Evolutionary conservation across 2,113 vertebrate genomes (phyloP).

Genomic region (Siphamia tubifer): DNA sequence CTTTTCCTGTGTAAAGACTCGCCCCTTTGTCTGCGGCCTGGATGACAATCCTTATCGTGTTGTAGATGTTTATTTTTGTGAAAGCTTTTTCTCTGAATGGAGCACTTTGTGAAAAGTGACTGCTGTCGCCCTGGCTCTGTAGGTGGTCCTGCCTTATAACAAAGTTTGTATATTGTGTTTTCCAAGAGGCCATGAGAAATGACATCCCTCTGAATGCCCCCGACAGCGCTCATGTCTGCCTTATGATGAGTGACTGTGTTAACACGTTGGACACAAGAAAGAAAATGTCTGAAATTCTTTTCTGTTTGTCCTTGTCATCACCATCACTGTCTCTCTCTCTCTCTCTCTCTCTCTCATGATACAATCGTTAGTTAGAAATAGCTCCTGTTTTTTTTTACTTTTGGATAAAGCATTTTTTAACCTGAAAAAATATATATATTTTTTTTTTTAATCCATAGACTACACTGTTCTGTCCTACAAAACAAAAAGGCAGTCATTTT

Average conservation of each 20-base stretch:
- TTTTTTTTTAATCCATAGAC: too few species aligned
- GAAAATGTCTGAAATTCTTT: background rate
- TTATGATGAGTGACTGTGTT: conserved; percentile 44
- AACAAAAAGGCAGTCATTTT: too few species aligned
- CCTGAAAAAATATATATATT: too few species aligned
- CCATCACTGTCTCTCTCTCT: too few species aligned
- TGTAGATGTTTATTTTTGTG: conserved; percentile 71
- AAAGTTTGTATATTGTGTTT: conserved; percentile 79
- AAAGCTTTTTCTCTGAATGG: conserved; percentile 61
- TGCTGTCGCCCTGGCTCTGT: conserved; percentile 33
- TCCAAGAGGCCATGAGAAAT: conserved; percentile 79
- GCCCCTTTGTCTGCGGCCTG: conserved; percentile 22
- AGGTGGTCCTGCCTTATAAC: conserved; percentile 72
- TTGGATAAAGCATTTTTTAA: too few species aligned
- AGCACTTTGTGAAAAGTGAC: conserved; percentile 50
- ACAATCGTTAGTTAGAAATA: too few species aligned
- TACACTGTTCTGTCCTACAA: too few species aligned
- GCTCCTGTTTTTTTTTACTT: too few species aligned
- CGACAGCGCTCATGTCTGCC: conserved; percentile 36
- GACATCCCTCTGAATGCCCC: conserved; percentile 57
- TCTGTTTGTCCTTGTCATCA: background rate
- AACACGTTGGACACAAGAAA: background rate
- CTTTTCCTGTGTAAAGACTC: background rate
- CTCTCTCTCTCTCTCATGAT: too few species aligned
- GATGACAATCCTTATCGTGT: conserved; percentile 47